Base-by-base conservation (phyloP, 2,888 invertebrate species). In the Dryococelus australis region DNA sequence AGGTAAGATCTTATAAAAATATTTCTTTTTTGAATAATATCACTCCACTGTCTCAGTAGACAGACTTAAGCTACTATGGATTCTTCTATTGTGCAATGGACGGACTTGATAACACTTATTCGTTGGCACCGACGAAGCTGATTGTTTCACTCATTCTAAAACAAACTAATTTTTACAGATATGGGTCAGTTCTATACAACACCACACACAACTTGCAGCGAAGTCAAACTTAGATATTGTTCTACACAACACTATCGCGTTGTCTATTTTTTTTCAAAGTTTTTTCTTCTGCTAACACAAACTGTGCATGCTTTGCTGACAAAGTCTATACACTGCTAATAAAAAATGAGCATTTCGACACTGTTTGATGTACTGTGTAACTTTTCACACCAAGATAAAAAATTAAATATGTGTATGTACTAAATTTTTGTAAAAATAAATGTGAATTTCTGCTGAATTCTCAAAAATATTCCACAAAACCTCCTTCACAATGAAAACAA, bases 121-220 rank as follows among this genome's bases (percentile, higher is more conserved):
- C 83, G 83, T 83, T 83, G 83, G 83, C 83, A 83, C 35, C 26
- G 83, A 83, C 83, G 65, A 65, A 65, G 65, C 65, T n/a, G n/a
- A 65, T 65, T 65, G 20, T n/a, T 16, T 65, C 65, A 20, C 65
- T 65, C 20, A 16, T 6, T 9, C 65, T 65, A n/a, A 16, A 65
- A 51, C 51, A 16, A 51, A 65, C 65, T n/a, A 65, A 24, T 65
- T 20, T n/a, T n/a, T 65, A 65, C 20, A 65, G 8, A 16, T 65
- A 8, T 65, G n/a, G 24, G 65, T 65, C 65, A 65, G n/a, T 65
- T 65, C n/a, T 24, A 65, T n/a, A 24, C 65, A 65, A 65, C 65
- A 65, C 3, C 65, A 65, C 65, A 65, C 65, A 65, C 65, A 24
- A 24, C n/a, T 65, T n/a, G 65, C 65, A 65, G n/a, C 65, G 16